phyloP scores from a whole-genome alignment of 2,888 invertebrate species.

The Galerucella nymphaeae region DNA sequence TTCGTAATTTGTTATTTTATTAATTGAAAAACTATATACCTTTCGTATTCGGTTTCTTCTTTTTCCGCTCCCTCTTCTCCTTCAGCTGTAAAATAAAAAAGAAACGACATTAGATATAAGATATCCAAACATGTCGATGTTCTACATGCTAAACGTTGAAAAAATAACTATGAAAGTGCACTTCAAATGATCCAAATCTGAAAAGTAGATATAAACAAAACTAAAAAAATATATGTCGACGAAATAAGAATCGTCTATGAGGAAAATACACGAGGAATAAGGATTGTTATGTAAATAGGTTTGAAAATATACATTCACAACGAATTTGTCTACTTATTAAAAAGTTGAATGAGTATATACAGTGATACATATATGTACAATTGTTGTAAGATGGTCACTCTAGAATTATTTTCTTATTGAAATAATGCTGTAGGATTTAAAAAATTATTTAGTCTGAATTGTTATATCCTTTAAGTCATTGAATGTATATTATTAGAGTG shows the following conservation, averaged over 20 bases:
- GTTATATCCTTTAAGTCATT: not conserved
- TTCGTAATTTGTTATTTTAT: too few relatives aligned
- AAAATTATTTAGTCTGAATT: not conserved
- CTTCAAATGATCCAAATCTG: slow-evolving; percentile 47
- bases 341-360: slow-evolving; percentile 35
- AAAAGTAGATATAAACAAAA: slow-evolving; percentile 40
- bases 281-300: slow-evolving; percentile 20
- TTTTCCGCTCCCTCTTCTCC: slow-evolving; percentile 53
- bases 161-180: slow-evolving; percentile 38
- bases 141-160: slow-evolving; percentile 46
- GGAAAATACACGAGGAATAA: slow-evolving; percentile 9
- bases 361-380: slow-evolving; percentile 19
- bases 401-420: slow-evolving; percentile 2
- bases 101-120: slow-evolving; percentile 39
- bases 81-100: slow-evolving; percentile 57
- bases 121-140: slow-evolving; percentile 20
- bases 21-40: slow-evolving; percentile 32
- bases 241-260: slow-evolving; percentile 9
- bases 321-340: slow-evolving; percentile 26
- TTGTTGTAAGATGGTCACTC: not conserved
- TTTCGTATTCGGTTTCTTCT: slow-evolving; percentile 44
- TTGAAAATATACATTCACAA: slow-evolving; percentile 32
- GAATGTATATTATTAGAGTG: not conserved
- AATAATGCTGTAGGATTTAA: not conserved
- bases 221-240: slow-evolving; percentile 22